Base-by-base conservation (phyloP, 1,140 invertebrate species). In the Calliopsis andreniformis region DNA sequence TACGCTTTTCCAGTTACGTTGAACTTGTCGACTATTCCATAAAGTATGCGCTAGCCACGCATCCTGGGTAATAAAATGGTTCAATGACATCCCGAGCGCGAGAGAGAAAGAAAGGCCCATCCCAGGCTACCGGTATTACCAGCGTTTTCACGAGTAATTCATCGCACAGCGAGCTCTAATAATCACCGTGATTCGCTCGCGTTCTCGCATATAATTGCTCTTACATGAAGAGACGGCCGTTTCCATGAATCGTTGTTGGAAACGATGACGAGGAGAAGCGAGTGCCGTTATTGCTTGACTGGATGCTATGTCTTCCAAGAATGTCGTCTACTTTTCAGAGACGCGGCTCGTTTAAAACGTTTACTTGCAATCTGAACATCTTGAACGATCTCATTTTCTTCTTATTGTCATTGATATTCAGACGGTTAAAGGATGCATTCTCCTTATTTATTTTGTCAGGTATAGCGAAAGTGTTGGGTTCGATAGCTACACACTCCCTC, bases 381-480 rank as follows among this genome's bases (percentile, higher is more conserved):
- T n/a, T n/a, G n/a, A n/a, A n/a, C n/a, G n/a, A n/a, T n/a, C n/a
- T n/a, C n/a, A n/a, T n/a, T n/a, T n/a, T n/a, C n/a, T n/a, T n/a
- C n/a, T 39, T 39, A 39, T 39, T 39, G 35, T 10, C 35, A 39
- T 39, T 10, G 35, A 39, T 3, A 10, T 39, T 3, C 35, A 39
- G 35, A 3, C 66, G 32, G n/a, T 32, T 72, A 35, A 80, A 45
- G 8, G 59, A 28, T 5, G 45, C n/a, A 23, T 76, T 59, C 35
- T 58, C n/a, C 43, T 67, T 79, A 4, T 49, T 39, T 70, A 25
- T 61, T 2, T 45, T 47, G 16, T 64, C 76, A 92, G 91, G 68
- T 92, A 92, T 87, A 92, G 89, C 86, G 91, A 92, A 81, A 92
- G 89, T 67, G 80, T 91, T 68, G 91, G 91, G 82, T 92, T 91